phyloP scores from a whole-genome alignment of 92 coral and sea anemone genomes.

The Palythoa caribaeorum region DNA sequence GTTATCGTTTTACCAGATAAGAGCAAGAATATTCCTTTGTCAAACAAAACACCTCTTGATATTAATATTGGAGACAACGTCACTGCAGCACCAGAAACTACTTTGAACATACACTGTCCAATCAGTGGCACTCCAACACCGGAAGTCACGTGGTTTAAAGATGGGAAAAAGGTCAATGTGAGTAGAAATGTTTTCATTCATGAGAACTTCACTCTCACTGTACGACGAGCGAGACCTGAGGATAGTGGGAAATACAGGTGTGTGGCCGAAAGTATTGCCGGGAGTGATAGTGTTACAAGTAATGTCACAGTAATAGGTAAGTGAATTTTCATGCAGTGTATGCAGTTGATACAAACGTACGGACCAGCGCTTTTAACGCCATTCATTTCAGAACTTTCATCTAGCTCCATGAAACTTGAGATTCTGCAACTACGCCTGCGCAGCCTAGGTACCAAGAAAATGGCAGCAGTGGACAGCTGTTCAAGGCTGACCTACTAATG shows the following conservation, averaged over 20 bases:
- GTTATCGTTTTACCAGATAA: slow-evolving; percentile 52
- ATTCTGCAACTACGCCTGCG: too few species aligned
- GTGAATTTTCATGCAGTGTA: not conserved
- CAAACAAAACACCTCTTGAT: slow-evolving; percentile 59
- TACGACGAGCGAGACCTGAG: slow-evolving; percentile 41
- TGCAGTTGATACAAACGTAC: too few species aligned
- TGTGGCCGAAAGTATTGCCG: slow-evolving; percentile 69
- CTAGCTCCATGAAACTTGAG: too few species aligned
- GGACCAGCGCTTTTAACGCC: too few species aligned
- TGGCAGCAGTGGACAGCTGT: too few species aligned
- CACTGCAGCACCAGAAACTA: slow-evolving; percentile 65
- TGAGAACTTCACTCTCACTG: slow-evolving; percentile 59
- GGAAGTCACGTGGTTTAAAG: slow-evolving; percentile 70
- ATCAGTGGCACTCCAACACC: slow-evolving; percentile 74
- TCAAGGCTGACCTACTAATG: too few species aligned
- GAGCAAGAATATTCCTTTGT: slow-evolving; percentile 48
- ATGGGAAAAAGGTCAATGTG: slow-evolving; percentile 55
- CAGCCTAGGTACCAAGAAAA: too few species aligned
- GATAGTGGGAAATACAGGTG: slow-evolving; percentile 76
- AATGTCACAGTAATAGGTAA: slow-evolving; percentile 61
- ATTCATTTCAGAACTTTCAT: too few species aligned
- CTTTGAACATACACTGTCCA: slow-evolving; percentile 69
- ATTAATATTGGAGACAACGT: slow-evolving; percentile 74
- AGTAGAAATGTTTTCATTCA: slow-evolving; percentile 44
- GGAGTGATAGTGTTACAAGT: slow-evolving; percentile 61